These are phyloP conservation scores for Scopus umbretta DNA, from an alignment of 2,113 vertebrate species.

Conservation along the genomic window DNA sequence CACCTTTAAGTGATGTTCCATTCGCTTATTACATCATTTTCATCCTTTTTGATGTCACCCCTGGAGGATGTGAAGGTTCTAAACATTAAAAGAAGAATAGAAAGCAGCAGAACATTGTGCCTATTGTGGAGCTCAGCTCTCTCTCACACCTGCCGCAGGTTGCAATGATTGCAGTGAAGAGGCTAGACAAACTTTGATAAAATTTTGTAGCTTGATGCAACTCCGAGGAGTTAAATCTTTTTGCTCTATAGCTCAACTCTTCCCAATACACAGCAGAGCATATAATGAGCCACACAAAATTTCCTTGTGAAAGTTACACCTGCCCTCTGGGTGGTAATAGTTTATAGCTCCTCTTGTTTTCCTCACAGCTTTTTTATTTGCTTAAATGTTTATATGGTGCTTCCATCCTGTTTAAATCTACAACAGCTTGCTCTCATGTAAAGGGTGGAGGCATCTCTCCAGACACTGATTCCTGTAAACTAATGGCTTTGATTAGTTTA, in stretches of 20 bases:
- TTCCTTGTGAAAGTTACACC: neutral
- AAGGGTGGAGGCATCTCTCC: neutral
- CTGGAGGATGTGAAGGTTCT: neutral
- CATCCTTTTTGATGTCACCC: neutral
- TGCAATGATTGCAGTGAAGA: neutral
- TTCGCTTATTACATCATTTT: neutral
- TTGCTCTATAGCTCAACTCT: neutral
- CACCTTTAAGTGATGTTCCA: neutral
- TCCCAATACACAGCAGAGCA: neutral
- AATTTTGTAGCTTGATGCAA: neutral
- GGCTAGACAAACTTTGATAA: neutral
- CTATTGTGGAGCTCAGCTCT: neutral
- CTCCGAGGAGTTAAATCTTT: neutral
- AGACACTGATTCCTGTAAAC: neutral
- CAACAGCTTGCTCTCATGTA: neutral
- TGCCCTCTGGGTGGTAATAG: constrained; percentile 24
- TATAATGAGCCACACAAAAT: neutral
- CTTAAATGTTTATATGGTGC: neutral
- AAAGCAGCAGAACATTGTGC: neutral
- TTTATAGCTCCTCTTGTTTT: constrained; percentile 39
- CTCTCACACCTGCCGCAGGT: neutral
- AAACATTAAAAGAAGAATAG: neutral
- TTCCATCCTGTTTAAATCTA: neutral
- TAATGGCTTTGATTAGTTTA: constrained; percentile 54
- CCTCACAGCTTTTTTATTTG: constrained; percentile 33